Base-by-base conservation (phyloP, 2,888 invertebrate genomes). In the Allygus modestus region DNA sequence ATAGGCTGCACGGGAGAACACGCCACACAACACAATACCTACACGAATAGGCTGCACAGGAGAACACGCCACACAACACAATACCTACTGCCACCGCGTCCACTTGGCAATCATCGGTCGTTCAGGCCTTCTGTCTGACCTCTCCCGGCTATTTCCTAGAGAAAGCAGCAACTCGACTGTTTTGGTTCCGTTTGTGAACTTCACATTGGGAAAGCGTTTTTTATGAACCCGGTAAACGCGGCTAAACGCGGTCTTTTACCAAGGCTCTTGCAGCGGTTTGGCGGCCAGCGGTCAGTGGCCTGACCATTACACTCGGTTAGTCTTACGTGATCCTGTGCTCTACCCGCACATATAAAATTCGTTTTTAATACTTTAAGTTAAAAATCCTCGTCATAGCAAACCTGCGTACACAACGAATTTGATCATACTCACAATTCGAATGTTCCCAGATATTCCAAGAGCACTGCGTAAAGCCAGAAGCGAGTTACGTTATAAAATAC, bases 211-310 rank as follows among this genome's bases (percentile, higher is more conserved):
- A 65, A 65, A 65, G 28, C 31, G 0, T 28, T 11, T 65, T 65
- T 65, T 65, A 65, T 65, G 65, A 65, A 65, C 12, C 65, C 65
- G 31, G 65, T 65, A 65, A 65, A 65, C 65, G 65, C 65, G 31
- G 65, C 28, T 65, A 65, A 65, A 65, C 65, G 65, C 28, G 20
- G 65, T 65, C 12, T 65, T 65, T 65, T 31, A 20, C 58, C 58
- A 2, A 4, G 23, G 58, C 23, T 51, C 9, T n/a, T n/a, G n/a
- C 51, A 15, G 58, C 58, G 58, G 58, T 23, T 23, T 23, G 58
- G 58, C 17, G 58, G 58, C 23, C n/a, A 28, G 28, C 65, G 28
- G 65, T 31, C 65, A 31, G 17, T 15, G 28, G 65, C 65, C 28
- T 1, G 5, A 41, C n/a, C n/a, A n/a, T n/a, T n/a, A n/a, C n/a